These are phyloP conservation scores for Hycleus phaleratus DNA, from an alignment of 1,140 invertebrate species.

Conservation along the genomic window DNA sequence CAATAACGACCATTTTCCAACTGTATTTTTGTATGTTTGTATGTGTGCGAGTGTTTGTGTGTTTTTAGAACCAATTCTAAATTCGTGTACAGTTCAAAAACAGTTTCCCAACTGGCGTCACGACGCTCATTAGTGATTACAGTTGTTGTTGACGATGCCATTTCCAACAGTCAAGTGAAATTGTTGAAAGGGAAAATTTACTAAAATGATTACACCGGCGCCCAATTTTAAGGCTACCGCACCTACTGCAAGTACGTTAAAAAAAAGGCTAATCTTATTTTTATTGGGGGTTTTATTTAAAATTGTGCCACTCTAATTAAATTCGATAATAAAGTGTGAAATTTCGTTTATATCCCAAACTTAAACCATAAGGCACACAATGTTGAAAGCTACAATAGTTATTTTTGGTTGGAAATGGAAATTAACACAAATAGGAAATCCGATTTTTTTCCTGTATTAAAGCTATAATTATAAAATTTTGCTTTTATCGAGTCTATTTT, in stretches of 20 bases:
- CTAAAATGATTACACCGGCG: constrained; percentile 37
- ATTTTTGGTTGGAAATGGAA: constrained; percentile 3
- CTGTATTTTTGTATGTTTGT: too few species aligned
- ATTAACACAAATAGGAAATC: constrained; percentile 7
- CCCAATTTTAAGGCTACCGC: constrained; percentile 72
- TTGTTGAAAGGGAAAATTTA: not conserved
- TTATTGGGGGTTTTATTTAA: too few species aligned
- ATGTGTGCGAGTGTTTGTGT: not conserved
- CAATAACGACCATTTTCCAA: too few species aligned
- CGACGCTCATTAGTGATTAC: constrained; percentile 29
- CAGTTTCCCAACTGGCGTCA: constrained; percentile 19
- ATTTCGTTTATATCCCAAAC: not conserved
- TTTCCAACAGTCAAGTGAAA: constrained; percentile 31
- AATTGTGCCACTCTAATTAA: too few species aligned
- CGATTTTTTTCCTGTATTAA: too few species aligned
- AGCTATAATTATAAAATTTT: too few species aligned
- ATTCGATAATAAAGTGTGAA: not conserved
- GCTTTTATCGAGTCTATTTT: too few species aligned
- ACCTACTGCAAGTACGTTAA: constrained; percentile 57
- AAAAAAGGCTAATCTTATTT: too few species aligned
- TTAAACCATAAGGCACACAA: not conserved
- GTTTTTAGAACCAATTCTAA: constrained; percentile 8
- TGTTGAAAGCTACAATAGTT: constrained; percentile 2
- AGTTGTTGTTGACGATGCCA: constrained; percentile 25
- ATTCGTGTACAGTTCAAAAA: constrained; percentile 16